Percentiles rank a stretch among this genome's conserved stretches.
These are phyloP conservation scores for Branchinecta lynchi DNA, from an alignment of 1,140 invertebrate genomes.

Conservation along the genomic window DNA sequence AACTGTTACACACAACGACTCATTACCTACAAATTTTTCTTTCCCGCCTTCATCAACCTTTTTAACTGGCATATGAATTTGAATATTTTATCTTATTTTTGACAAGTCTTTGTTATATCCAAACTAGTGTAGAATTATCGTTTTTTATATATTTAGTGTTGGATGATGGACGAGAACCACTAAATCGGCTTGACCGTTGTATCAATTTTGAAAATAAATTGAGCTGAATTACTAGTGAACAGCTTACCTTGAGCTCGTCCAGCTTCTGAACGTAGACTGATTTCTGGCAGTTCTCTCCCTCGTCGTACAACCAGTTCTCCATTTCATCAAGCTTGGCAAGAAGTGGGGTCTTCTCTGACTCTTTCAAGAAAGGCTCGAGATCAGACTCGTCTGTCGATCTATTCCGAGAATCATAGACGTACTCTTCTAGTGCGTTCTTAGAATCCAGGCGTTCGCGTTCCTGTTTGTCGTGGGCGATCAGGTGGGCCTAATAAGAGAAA, in stretches of 20 bases:
- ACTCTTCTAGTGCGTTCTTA: slow-evolving; percentile 94
- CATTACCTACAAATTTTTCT: background rate
- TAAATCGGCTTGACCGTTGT: too few relatives aligned
- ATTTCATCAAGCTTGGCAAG: slow-evolving; percentile 56
- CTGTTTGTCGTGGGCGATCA: slow-evolving; percentile 71
- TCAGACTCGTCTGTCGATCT: slow-evolving; percentile 58
- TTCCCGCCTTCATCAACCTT: too few relatives aligned
- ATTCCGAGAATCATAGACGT: slow-evolving; percentile 85
- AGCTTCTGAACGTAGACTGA: slow-evolving; percentile 57
- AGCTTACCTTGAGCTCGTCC: slow-evolving; percentile 42
- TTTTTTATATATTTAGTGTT: too few relatives aligned
- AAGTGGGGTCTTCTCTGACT: slow-evolving; percentile 42
- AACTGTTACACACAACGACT: background rate
- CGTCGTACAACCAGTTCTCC: slow-evolving; percentile 91
- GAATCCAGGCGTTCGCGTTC: slow-evolving; percentile 90
- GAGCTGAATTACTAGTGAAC: background rate
- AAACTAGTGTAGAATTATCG: too few relatives aligned
- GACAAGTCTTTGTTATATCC: too few relatives aligned
- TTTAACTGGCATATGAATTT: too few relatives aligned
- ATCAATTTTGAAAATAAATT: slow-evolving; percentile 12
- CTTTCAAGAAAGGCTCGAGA: slow-evolving; percentile 57
- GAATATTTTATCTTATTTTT: too few relatives aligned
- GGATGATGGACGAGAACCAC: too few relatives aligned
- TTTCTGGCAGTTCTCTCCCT: slow-evolving; percentile 78
- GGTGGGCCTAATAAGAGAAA: slow-evolving; percentile 46